Base-by-base conservation (phyloP, 1,140 invertebrate species). In the Lanistes nyassanus region DNA sequence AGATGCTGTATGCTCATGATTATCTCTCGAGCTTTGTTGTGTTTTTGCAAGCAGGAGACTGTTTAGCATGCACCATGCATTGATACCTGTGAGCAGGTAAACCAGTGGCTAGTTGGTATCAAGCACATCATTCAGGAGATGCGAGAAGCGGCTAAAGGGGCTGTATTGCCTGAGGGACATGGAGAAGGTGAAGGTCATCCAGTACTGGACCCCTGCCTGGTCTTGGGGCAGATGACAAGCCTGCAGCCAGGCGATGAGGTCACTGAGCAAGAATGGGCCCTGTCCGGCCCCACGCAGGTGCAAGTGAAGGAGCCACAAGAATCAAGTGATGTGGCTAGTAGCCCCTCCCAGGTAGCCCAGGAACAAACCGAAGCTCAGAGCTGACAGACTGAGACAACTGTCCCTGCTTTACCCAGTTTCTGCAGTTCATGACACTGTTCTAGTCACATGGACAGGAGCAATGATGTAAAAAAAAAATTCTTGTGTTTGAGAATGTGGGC, bases 71-170 rank as follows among this genome's bases (percentile, higher is more conserved):
- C 36, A 26, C 11, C 23, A 29, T 26, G n/a, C 19, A 39, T 66
- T 47, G 6, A 21, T 47, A 21, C n/a, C 2, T 26, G 11, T 19
- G 23, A 55, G 23, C 60, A 81, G 80, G 80, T 81, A 3, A 76
- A 79, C 68, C 74, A 77, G 47, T 81, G 78, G 78, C 51, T 81
- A 74, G 80, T 81, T 51, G 80, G 69, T 9, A 62, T 81, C 47
- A 81, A 81, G 65, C 74, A 71, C 58, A 55, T 81, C 36, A 75
- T 81, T 64, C 80, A 79, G 68, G 80, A 81, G 51, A 21, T 64
- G 19, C 67, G 70, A 42, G 23, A 31, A 19, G 21, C 26, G 36
- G 36, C 37, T 2, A 6, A 34, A 4, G 65, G 31, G 34, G 6
- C 53, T 23, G 55, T 6, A 37, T 2, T 29, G 23, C n/a, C 13